These are phyloP conservation scores for Anoncus sp. DNA, from an alignment of 2,888 invertebrate genomes.

Conservation along the genomic window DNA sequence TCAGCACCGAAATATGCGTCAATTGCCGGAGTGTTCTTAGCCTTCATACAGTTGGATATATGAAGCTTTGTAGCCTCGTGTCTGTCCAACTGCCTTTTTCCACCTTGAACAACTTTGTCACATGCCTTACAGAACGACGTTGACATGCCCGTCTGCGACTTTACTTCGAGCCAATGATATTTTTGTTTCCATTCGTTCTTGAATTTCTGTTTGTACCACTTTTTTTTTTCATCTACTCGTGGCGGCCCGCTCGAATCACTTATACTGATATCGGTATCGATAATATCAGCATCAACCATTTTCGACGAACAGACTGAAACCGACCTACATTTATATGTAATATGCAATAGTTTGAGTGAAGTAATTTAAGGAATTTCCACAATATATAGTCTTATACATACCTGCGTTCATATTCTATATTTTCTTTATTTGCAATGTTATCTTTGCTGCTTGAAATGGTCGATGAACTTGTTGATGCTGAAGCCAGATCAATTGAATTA, in stretches of 20 bases:
- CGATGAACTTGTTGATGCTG: too few relatives aligned
- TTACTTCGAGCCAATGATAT: conserved; percentile 35
- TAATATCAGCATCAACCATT: not conserved
- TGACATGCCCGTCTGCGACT: conserved; percentile 17
- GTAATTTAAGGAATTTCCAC: too few relatives aligned
- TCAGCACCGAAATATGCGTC: not conserved
- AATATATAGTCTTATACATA: too few relatives aligned
- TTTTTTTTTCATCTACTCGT: conserved; percentile 27
- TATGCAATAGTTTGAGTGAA: too few relatives aligned
- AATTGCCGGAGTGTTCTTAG: conserved; percentile 2
- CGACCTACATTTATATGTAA: too few relatives aligned
- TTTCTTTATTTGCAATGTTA: too few relatives aligned
- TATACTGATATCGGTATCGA: not conserved
- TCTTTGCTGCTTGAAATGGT: too few relatives aligned
- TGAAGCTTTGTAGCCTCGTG: not conserved
- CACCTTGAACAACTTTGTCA: conserved; percentile 6
- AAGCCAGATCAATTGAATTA: too few relatives aligned
- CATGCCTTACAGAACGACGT: conserved; percentile 38
- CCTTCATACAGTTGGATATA: not conserved
- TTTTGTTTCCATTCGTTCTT: conserved; percentile 33
- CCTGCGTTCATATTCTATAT: too few relatives aligned
- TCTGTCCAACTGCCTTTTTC: conserved; percentile 7
- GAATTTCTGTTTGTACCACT: conserved; percentile 40
- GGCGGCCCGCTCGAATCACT: not conserved
- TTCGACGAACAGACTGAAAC: not conserved